Evolutionary conservation across 2,888 invertebrate species (phyloP).

Genomic region (Drosophila gaucha): DNA sequence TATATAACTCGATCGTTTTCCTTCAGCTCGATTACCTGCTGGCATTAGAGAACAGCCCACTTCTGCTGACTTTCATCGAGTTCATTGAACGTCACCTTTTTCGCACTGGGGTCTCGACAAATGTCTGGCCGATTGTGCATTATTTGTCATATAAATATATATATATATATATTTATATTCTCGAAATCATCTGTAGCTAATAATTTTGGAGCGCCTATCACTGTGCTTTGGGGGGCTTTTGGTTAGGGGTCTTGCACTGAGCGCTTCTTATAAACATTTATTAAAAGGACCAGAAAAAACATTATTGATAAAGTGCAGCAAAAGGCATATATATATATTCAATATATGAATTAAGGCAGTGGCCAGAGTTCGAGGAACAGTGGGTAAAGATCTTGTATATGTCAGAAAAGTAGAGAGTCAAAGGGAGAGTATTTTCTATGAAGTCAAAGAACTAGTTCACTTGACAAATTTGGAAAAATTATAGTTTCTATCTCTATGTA

Average conservation of each 20-base stretch:
- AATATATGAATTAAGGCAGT: too few relatives aligned
- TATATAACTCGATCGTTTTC: conserved; percentile 3
- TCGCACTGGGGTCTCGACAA: conserved; percentile 2
- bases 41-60: conserved; percentile 1
- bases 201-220: too few relatives aligned
- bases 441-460: too few relatives aligned
- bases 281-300: too few relatives aligned
- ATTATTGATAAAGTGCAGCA: too few relatives aligned
- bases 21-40: conserved; percentile 1
- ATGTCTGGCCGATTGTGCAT: conserved; percentile 12
- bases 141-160: neutral
- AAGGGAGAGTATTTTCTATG: too few relatives aligned
- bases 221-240: neutral
- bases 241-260: neutral
- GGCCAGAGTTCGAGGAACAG: neutral
- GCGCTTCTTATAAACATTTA: neutral
- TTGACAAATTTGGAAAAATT: too few relatives aligned
- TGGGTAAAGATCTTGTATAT: neutral
- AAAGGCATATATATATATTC: too few relatives aligned
- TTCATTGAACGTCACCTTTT: conserved; percentile 49
- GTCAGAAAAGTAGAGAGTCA: too few relatives aligned
- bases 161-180: neutral
- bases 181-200: neutral
- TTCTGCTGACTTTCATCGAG: conserved; percentile 14
- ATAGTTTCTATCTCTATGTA: too few relatives aligned